Evolutionary conservation across 2,797 vertebrate genomes (phyloP), one percentile per base, ranked within the genome.

Genomic region (Limnodromus scolopaceus): DNA sequence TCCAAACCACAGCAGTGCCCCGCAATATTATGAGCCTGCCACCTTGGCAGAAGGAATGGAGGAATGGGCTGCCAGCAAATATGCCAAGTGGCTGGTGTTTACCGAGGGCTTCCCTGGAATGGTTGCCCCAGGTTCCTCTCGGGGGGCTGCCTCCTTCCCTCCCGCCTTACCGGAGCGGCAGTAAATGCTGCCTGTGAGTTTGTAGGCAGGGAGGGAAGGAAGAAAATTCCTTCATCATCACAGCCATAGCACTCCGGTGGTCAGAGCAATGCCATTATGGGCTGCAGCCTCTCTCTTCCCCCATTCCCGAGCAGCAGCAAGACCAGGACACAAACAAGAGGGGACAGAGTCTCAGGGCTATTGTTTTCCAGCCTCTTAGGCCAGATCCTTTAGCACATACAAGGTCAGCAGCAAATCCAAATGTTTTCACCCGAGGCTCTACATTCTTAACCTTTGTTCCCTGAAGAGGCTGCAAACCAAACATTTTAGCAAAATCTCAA

Each of bases 401-500:
- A n/a, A 84, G 83, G 53, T 68, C 69, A 81, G 65, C 92, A 78
- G 76, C 78, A 91, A 94, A 85, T 51, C 55, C 86, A 20, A 20
- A 32, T 46, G 17, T 55, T 89, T 91, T 53, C 78, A 86, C 79
- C 76, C 2, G 64, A 36, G 84, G 63, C 85, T 88, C 79, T 46
- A 36, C 54, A 48, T 68, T 61, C 79, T 89, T 55, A 4, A 75
- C 86, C 92, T 96, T 95, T 90, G 89, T 46, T 77, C 94, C 92
- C 86, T 6, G 4, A 22, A 36, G 70, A 46, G 57, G 85, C 94
- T 93, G 83, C 78, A 87, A 63, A 74, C 32, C 77, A 49, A 93
- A 41, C 38, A 14, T 28, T 13, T 55, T 23, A 27, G 20, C 83
- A 70, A 28, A 92, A 63, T 12, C 60, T 69, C 78, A 28, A 4